Base-by-base conservation (phyloP, 2,113 vertebrate species). In the Grallaria varia region DNA sequence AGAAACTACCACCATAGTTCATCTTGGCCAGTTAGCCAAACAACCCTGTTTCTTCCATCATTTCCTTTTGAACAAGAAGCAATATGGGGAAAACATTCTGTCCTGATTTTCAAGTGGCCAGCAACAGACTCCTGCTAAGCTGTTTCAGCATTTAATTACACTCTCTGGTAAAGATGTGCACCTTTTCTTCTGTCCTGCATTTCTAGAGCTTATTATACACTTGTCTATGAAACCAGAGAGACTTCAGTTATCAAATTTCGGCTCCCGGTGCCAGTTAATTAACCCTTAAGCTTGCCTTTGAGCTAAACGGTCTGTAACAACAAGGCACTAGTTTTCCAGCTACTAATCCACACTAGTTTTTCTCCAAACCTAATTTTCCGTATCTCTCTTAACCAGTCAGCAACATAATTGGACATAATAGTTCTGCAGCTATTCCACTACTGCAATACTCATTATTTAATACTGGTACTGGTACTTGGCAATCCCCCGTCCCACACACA, bases 91-190 rank as follows among this genome's bases (percentile, higher is more conserved):
- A 91, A 79, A 93, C 58, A 87, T 90, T 84, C 66, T 83, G 82
- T 94, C 86, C 89, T 78, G 33, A 84, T 94, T 90, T 80, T 82
- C 30, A 92, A 92, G 72, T 33, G 56, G 68, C 44, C 60, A 64
- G 80, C 64, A 84, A 71, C 0, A 90, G 55, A 60, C 35, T 53
- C 63, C 14, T 40, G 60, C 73, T 81, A 59, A 4, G 3, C 53
- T 73, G 40, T 40, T 89, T 78, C 86, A 84, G 20, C 33, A 89
- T 84, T 55, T 84, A 84, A 78, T 89, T 82, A 68, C 21, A 50
- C 25, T 45, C 23, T 40, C 73, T 52, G 47, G 39, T 78, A 89
- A 20, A 89, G 50, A 84, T 19, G 8, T 60, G 37, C 84, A 59
- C 37, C 60, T 92, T 80, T 77, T 63, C 77, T 77, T 75, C 76